Conservation (phyloP, 2,113 vertebrate genomes). For the Pongo pygmaeus region DNA sequence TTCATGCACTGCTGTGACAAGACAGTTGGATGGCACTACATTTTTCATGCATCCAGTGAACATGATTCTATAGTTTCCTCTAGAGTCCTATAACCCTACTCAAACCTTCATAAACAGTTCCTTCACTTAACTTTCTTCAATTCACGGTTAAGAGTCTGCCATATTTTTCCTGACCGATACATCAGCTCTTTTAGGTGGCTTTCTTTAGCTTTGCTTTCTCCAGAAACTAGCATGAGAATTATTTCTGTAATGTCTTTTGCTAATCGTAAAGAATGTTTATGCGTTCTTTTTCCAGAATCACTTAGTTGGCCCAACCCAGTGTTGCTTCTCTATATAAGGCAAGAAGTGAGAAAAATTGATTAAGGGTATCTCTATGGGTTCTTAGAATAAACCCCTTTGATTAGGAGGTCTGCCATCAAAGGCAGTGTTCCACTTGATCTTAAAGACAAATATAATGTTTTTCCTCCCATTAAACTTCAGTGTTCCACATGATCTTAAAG, state of each 20-base stretch:
- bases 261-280: conserved; percentile 2
- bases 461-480: background rate
- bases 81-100: background rate
- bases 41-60: background rate
- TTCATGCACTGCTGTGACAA: background rate
- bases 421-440: background rate
- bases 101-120: background rate
- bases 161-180: background rate
- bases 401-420: conserved; percentile 5
- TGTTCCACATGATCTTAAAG: background rate
- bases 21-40: background rate
- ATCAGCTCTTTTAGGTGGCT: background rate
- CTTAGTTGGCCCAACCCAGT: background rate
- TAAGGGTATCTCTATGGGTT: background rate
- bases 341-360: background rate
- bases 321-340: background rate
- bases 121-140: background rate
- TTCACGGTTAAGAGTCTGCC: background rate
- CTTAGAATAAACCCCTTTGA: background rate
- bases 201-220: conserved; percentile 37
- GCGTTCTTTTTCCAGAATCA: background rate
- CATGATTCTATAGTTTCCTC: background rate
- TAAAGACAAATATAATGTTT: background rate
- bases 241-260: conserved; percentile 10
- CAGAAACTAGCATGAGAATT: conserved; percentile 38